Base-by-base conservation (phyloP, 37 sponge, comb jelly and placozoan species). In the Geodia barretti region DNA sequence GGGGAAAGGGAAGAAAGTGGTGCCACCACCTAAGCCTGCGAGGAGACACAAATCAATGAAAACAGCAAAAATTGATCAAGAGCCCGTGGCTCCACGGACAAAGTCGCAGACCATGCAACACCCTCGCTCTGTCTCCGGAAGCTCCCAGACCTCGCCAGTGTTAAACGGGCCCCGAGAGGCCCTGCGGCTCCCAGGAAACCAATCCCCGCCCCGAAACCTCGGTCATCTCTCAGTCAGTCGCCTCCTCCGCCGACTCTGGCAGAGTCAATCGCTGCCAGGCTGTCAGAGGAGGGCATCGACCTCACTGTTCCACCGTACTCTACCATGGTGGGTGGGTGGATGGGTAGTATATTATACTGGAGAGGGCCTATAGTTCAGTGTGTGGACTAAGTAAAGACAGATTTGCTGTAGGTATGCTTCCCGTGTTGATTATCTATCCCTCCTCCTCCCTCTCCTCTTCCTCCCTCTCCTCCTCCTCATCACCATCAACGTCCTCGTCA, bases 281-380 rank as follows among this genome's bases (percentile, higher is more conserved):
- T 82, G 32, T 4, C 25, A 23, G 65, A 74, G 0, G 83, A 82
- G 28, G 25, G 26, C 21, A 82, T 82, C 24, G 54, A 47, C 47
- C 47, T 82, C 21, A 24, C 64, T 3, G 26, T 60, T 31, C 3
- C 24, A 19, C 83, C 83, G 5, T 82, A 73, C 59, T 73, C 83
- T 0, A 66, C 34, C 7, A 30, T 39, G 39, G 76, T 84, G 31
- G 41, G 74, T 62, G 36, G 33, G 25, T 34, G 28, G 37, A 14
- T 42, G 2, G 35, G 1, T n/a, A n/a, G n/a, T n/a, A n/a, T n/a
- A n/a, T n/a, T n/a, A n/a, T n/a, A 20, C 60, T 21, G 14, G 19
- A 59, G 60, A 37, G 73, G 9, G 7, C 73, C 23, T 23, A 23
- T 69, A 8, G 29, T n/a, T 9, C 11, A 11, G 9, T 25, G n/a